Conservation (phyloP, 2,113 vertebrate genomes). For the Otolemur garnettii region DNA sequence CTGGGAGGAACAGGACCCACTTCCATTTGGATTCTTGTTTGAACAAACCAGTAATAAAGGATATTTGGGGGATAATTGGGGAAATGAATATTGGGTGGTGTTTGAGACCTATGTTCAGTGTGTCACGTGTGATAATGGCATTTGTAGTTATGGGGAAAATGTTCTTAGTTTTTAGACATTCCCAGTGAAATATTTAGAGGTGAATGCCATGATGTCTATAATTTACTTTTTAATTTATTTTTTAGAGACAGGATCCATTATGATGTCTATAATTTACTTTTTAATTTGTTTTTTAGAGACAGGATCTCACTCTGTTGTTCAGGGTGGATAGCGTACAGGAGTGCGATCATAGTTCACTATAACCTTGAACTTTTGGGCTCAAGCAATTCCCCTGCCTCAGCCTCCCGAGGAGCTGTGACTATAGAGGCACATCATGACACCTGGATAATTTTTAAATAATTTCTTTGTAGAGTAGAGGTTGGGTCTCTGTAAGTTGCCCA, state of each 20-base stretch:
- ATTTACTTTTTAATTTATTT: not conserved
- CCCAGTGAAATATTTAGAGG: slow-evolving; percentile 52
- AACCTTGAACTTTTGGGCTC: too few relatives aligned
- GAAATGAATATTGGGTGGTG: not conserved
- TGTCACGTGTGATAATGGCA: not conserved
- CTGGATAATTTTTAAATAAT: too few relatives aligned
- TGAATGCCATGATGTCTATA: not conserved
- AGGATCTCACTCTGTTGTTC: too few relatives aligned
- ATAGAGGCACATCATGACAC: too few relatives aligned
- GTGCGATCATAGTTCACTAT: too few relatives aligned
- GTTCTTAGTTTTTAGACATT: not conserved
- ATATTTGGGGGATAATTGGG: not conserved
- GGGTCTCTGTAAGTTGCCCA: too few relatives aligned
- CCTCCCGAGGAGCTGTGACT: too few relatives aligned
- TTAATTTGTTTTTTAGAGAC: too few relatives aligned
- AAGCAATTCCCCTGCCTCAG: too few relatives aligned
- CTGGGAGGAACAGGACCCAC: not conserved
- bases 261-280: not conserved
- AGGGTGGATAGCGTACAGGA: too few relatives aligned
- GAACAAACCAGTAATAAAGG: not conserved
- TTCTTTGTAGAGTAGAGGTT: too few relatives aligned
- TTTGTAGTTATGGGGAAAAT: not conserved
- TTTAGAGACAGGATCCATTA: too few relatives aligned
- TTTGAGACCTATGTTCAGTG: not conserved
- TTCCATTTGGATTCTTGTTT: not conserved